Conservation (phyloP, 2,113 vertebrate species). For the Campylomormyrus tamandua region DNA sequence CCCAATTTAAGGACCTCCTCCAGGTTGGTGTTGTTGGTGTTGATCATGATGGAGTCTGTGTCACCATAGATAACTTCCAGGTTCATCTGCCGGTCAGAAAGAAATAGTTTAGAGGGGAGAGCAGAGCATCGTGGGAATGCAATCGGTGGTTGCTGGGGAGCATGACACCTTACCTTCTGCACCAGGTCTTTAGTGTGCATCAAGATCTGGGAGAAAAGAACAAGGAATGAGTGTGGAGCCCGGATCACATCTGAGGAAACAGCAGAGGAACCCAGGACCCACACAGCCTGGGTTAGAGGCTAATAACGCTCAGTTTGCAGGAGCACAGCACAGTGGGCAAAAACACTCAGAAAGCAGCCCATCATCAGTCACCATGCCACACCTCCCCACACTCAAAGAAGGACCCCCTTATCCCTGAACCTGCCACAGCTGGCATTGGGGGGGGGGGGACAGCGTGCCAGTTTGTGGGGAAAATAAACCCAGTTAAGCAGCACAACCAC, state of each 20-base stretch:
- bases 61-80: constrained; percentile 98
- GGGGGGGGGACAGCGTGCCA: neutral
- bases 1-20: constrained; percentile 93
- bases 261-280: neutral
- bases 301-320: neutral
- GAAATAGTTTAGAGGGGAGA: neutral
- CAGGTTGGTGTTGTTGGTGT: constrained; percentile 83
- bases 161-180: constrained; percentile 74
- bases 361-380: neutral
- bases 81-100: constrained; percentile 75
- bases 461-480: neutral
- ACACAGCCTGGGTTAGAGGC: neutral
- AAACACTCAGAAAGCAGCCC: neutral
- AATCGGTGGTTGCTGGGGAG: neutral
- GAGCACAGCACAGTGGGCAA: neutral
- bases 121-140: neutral
- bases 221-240: constrained; percentile 20
- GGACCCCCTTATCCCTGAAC: neutral
- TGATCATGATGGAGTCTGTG: constrained; percentile 99
- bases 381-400: neutral
- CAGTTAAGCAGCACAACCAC: neutral
- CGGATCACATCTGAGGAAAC: neutral
- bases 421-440: neutral
- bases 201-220: constrained; percentile 74
- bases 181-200: constrained; percentile 98